These are phyloP conservation scores for Trogon melanurus DNA, from an alignment of 2,113 vertebrate species.

Conservation along the genomic window DNA sequence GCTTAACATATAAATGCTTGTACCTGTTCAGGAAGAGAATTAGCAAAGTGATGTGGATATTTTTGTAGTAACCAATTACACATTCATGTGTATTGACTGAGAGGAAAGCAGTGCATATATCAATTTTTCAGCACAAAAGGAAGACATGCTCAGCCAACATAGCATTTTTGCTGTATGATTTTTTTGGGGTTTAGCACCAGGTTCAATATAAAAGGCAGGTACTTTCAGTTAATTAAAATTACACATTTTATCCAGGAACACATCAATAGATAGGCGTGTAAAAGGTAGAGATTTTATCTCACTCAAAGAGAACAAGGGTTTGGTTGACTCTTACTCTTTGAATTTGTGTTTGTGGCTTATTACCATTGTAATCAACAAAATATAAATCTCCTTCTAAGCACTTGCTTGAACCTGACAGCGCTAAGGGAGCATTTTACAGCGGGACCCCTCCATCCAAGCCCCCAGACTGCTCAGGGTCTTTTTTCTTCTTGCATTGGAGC, in stretches of 20 bases:
- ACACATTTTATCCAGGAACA: constrained; percentile 57
- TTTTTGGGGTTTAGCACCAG: constrained; percentile 5
- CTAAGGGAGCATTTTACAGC: background rate
- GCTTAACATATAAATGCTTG: background rate
- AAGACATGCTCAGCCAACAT: background rate
- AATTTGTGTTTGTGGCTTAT: constrained; percentile 66
- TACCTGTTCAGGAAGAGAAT: constrained; percentile 10
- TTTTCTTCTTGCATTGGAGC: background rate
- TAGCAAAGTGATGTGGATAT: constrained; percentile 1
- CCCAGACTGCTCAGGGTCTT: accelerated
- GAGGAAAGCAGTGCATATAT: background rate
- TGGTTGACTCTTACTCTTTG: constrained; percentile 59
- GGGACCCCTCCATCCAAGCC: background rate
- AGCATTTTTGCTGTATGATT: background rate
- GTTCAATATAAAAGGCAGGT: constrained; percentile 21
- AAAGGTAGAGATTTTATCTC: constrained; percentile 56
- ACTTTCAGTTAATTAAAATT: constrained; percentile 62
- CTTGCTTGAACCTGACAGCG: background rate
- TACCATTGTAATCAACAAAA: constrained; percentile 55
- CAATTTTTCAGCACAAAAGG: background rate
- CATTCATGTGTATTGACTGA: constrained; percentile 31
- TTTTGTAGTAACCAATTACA: constrained; percentile 11
- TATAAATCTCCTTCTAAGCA: constrained; percentile 21
- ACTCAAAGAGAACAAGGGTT: constrained; percentile 60
- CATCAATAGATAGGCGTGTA: constrained; percentile 56